Evolutionary conservation across 2,797 vertebrate genomes (phyloP), one percentile per base, ranked within the genome.

Genomic region (Clarias laeviceps): DNA sequence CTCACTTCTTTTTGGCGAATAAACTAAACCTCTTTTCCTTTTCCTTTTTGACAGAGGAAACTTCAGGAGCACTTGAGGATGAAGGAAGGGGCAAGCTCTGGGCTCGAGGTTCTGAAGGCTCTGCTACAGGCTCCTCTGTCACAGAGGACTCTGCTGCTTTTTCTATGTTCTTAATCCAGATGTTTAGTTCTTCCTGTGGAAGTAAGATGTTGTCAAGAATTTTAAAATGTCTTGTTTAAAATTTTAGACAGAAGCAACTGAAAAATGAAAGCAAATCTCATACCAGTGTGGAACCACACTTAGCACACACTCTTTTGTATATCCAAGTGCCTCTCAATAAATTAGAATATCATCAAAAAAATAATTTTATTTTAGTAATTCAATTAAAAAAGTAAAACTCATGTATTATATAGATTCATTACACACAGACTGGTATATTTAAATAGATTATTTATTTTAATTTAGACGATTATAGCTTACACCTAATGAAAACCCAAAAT

Each of bases 1-100:
- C 86, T 96, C 95, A 98, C 94, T 99, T 99, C 95, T 99, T 99
- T 90, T 97, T 99, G 87, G 97, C 94, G 89, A 98, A 98, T 91
- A 96, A 96, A 92, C 96, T 96, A 92, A 97, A 98, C 93, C 96
- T 97, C 95, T 98, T 99, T 91, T 99, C 97, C 91, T 97, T 98
- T 89, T 96, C 95, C 90, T 97, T 98, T 91, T 97, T 98, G 92
- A 94, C 94, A 76, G 96, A 88, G 84, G 92, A 91, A 88, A 93
- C 84, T 94, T 95, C 95, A 1, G 91, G 90, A 72, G 85, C 90
- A 27, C 94, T 79, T 1, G 94, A 91, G 29, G 94, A 91, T 88
- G 95, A 93, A 80, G 96, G 93, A 61, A 94, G 92, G 37, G 97
- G 98, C 85, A 98, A 93, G 91, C 95, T 98, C 90, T 95, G 96